Percentiles rank a stretch among this genome's conserved stretches.
Conservation (phyloP, 2,113 vertebrate species). For the Benitochromis conjunctus region DNA sequence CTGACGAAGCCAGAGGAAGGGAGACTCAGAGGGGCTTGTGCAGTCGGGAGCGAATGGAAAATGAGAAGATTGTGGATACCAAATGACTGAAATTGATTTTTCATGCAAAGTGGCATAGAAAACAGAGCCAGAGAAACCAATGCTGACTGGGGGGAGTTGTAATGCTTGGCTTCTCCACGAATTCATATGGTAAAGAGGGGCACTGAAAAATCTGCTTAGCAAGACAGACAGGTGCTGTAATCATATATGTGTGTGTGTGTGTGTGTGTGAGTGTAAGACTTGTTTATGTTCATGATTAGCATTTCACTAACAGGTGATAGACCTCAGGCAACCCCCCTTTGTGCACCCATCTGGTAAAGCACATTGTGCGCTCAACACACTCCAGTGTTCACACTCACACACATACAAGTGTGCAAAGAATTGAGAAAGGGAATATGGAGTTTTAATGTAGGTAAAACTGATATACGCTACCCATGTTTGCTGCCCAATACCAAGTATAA, state of each 20-base stretch:
- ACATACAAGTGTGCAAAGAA: not conserved
- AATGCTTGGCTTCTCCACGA: not conserved
- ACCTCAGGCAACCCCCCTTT: conserved; percentile 21
- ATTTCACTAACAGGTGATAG: conserved; percentile 43
- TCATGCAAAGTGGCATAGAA: conserved; percentile 1
- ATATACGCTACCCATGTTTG: not conserved
- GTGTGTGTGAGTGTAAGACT: not conserved
- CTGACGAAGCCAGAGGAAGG: not conserved
- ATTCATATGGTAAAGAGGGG: not conserved
- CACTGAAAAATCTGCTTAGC: not conserved
- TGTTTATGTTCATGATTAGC: conserved; percentile 36
- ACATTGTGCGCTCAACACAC: not conserved
- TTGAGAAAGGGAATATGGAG: not conserved
- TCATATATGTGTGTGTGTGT: not conserved
- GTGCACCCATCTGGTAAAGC: conserved; percentile 23
- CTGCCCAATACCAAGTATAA: not conserved
- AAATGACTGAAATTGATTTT: conserved; percentile 27
- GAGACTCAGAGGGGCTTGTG: not conserved
- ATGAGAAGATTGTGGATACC: not conserved
- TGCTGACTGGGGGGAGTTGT: conserved; percentile 2
- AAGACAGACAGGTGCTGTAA: conserved; percentile 20
- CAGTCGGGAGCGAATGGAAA: not conserved
- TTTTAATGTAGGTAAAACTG: not conserved
- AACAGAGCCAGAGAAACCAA: not conserved
- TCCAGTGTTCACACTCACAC: not conserved